Percentiles rank a stretch among this genome's conserved stretches.
Evolutionary conservation across 2,888 invertebrate species (phyloP).

Genomic region (Orchesella flavescens): DNA sequence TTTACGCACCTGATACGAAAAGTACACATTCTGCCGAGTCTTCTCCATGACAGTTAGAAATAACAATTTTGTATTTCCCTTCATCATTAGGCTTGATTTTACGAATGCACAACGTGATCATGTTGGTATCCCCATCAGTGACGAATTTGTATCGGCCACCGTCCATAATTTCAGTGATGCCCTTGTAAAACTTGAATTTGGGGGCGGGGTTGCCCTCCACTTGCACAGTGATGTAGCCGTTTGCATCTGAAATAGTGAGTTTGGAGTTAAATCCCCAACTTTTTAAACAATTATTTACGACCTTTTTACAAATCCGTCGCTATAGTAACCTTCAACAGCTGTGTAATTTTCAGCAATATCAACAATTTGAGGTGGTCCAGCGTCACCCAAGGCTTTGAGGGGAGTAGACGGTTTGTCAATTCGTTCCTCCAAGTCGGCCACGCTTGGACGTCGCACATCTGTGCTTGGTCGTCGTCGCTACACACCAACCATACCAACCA

Average conservation of each 20-base stretch:
- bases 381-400: slow-evolving; percentile 84
- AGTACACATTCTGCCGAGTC: slow-evolving; percentile 97
- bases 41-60: slow-evolving; percentile 94
- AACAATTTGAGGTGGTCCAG: slow-evolving; percentile 91
- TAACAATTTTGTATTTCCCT: slow-evolving; percentile 93
- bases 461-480: slow-evolving; percentile 85
- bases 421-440: slow-evolving; percentile 91
- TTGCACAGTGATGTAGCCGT: slow-evolving; percentile 92
- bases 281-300: too few relatives aligned
- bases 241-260: slow-evolving; percentile 81
- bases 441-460: slow-evolving; percentile 91
- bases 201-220: slow-evolving; percentile 96
- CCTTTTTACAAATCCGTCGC: too few relatives aligned
- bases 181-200: slow-evolving; percentile 94
- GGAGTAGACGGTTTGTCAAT: slow-evolving; percentile 94
- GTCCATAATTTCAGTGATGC: slow-evolving; percentile 92
- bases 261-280: too few relatives aligned
- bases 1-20: slow-evolving; percentile 88
- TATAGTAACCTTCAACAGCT: slow-evolving; percentile 89
- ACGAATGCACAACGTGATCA: slow-evolving; percentile 93
- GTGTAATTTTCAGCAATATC: slow-evolving; percentile 96
- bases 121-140: slow-evolving; percentile 94
- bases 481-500: slow-evolving; percentile 33
- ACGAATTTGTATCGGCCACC: slow-evolving; percentile 96
- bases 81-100: slow-evolving; percentile 98